Evolutionary conservation across 2,113 vertebrate species (phyloP), one percentile per base, ranked within the genome.

Genomic region (Psilopsiagon aymara): DNA sequence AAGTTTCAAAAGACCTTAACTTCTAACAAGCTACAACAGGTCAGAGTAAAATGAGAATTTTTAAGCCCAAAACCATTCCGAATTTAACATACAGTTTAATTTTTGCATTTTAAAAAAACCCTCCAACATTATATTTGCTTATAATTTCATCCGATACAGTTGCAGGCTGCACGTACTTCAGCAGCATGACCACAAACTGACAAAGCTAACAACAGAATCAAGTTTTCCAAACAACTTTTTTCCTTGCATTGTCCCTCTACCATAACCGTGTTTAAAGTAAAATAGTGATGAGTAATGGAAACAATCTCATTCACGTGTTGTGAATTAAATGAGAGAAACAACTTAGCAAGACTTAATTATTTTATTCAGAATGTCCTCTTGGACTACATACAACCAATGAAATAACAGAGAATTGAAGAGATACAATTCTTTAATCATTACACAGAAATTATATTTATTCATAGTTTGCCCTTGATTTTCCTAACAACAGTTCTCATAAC

Each of bases 311-410:
- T 77, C 90, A 88, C 11, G 1, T 91, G 83, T 84, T 91, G 68
- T 66, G 77, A 95, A 89, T 95, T 90, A 96, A 91, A 94, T 17
- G 24, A 94, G 46, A 95, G 93, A 94, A 93, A 94, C 80, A 86
- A 86, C 80, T 95, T 81, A 55, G 69, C 57, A 92, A 95, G 67
- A 88, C 76, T 76, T 69, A 84, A 19, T 86, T 81, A 62, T 59
- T 92, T 96, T 96, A 95, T 93, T 95, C 80, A 93, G n/a, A 92
- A 95, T 57, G 76, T 86, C 69, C 68, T 92, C 74, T 84, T 75
- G 44, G 83, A 90, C 37, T 70, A 86, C 74, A 69, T 66, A 88
- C 55, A 94, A 47, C 51, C 3, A 2, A 75, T 28, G 31, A 81
- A 95, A 74, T 39, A 85, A 84, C 71, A 84, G 8, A 84, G 49